phyloP scores from a whole-genome alignment of 2,888 invertebrate species.

The Neria commutata region DNA sequence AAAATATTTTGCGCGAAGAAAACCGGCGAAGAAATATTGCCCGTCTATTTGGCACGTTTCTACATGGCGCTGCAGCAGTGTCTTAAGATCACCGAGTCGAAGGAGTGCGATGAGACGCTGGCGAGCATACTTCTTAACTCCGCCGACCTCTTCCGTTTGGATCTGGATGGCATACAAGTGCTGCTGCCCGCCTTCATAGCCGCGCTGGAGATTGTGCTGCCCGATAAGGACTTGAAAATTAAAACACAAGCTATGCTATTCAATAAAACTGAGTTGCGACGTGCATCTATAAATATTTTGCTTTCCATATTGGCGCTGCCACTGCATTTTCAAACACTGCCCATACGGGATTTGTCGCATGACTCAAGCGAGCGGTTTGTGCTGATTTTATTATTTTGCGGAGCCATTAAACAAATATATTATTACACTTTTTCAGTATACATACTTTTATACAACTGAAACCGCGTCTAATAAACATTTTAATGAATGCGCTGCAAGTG shows the following conservation, averaged over 20 bases:
- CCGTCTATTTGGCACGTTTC: conserved; percentile 91
- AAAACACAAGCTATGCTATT: conserved; percentile 68
- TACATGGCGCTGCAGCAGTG: conserved; percentile 92
- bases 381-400: conserved; percentile 44
- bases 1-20: conserved; percentile 95
- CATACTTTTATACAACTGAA: conserved; percentile 74
- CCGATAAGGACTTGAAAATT: conserved; percentile 82
- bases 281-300: conserved; percentile 90
- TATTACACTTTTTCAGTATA: conserved; percentile 28
- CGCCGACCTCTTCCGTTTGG: conserved; percentile 85
- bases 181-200: conserved; percentile 87
- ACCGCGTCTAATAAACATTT: conserved; percentile 76
- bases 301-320: conserved; percentile 92
- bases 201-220: conserved; percentile 89
- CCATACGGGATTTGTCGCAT: conserved; percentile 72
- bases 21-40: conserved; percentile 83
- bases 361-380: conserved; percentile 65
- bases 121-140: conserved; percentile 88
- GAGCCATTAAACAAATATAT: conserved; percentile 28
- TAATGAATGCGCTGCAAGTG: conserved; percentile 82
- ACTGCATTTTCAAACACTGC: conserved; percentile 83
- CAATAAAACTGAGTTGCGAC: conserved; percentile 79
- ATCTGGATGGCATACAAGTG: conserved; percentile 90
- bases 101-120: conserved; percentile 77
- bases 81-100: conserved; percentile 71